Conservation (phyloP, 2,797 vertebrate species). For the Silurus lanzhouensis region DNA sequence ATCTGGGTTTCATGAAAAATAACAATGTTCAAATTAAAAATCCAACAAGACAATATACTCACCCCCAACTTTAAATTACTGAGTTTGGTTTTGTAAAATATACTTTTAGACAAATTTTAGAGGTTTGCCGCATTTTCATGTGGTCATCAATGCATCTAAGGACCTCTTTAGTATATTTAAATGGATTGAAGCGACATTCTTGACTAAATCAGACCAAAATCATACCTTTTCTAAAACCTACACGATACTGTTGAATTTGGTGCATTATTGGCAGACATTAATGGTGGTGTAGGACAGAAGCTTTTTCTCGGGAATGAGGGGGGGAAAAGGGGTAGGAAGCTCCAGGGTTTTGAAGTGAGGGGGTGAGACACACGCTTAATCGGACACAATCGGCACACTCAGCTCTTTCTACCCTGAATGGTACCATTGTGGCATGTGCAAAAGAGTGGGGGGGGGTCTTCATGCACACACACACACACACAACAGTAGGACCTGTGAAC, state of each 20-base stretch:
- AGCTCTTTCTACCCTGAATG: slow-evolving; percentile 65
- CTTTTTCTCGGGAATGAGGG: neutral
- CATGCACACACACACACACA: slow-evolving; percentile 43
- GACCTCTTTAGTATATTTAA: neutral
- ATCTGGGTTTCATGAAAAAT: neutral
- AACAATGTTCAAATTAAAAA: neutral
- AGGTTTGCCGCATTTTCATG: neutral
- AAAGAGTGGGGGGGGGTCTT: slow-evolving; percentile 48
- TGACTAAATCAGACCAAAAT: neutral
- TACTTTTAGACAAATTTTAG: neutral
- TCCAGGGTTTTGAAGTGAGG: slow-evolving; percentile 26
- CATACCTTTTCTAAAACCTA: neutral
- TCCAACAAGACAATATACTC: neutral
- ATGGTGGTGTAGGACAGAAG: slow-evolving; percentile 9
- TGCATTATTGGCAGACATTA: neutral
- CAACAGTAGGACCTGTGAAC: slow-evolving; percentile 31
- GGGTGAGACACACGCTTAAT: slow-evolving; percentile 37
- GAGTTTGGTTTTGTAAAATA: neutral
- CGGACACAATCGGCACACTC: slow-evolving; percentile 51
- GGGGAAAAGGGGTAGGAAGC: neutral
- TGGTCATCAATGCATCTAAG: neutral
- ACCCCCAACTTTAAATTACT: neutral
- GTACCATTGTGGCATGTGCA: slow-evolving; percentile 64
- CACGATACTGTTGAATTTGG: neutral
- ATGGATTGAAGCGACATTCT: neutral